phyloP scores from a whole-genome alignment of 2,888 invertebrate species.

The Mechanitis messenoides region DNA sequence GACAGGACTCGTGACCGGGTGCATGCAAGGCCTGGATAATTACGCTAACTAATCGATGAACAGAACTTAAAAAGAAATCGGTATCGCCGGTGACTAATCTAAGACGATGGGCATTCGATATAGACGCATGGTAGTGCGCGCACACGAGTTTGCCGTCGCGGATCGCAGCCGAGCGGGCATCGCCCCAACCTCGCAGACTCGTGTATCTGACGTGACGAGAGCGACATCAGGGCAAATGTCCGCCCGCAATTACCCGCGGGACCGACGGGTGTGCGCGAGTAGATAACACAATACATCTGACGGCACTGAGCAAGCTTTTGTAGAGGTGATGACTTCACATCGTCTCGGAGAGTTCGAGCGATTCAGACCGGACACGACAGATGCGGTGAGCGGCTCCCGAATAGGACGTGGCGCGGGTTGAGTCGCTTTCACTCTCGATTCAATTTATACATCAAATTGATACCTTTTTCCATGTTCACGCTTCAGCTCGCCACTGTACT shows the following conservation, averaged over 20 bases:
- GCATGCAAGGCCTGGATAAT: constrained; percentile 75
- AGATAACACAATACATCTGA: constrained; percentile 78
- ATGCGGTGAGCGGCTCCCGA: constrained; percentile 26
- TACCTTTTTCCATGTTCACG: constrained; percentile 99
- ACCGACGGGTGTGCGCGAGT: constrained; percentile 64
- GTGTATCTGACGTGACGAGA: constrained; percentile 17
- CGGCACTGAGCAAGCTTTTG: constrained; percentile 77
- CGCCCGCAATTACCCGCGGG: constrained; percentile 40
- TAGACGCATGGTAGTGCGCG: constrained; percentile 74
- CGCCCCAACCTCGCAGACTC: constrained; percentile 43
- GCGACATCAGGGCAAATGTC: constrained; percentile 42
- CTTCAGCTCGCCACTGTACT: constrained; percentile 99
- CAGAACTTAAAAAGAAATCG: constrained; percentile 74
- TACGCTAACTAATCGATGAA: constrained; percentile 74
- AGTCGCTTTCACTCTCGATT: constrained; percentile 68
- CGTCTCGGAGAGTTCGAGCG: constrained; percentile 64
- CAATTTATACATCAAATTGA: constrained; percentile 72
- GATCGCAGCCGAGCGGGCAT: constrained; percentile 32
- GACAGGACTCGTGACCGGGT: constrained; percentile 71
- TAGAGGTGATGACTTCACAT: constrained; percentile 67
- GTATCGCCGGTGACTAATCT: constrained; percentile 69
- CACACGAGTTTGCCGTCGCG: constrained; percentile 55
- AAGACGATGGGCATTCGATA: constrained; percentile 71
- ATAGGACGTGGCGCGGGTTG: constrained; percentile 46
- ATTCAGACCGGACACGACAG: constrained; percentile 52